Evolutionary conservation across 2,797 vertebrate genomes (phyloP).

Genomic region (Sciurus vulgaris): DNA sequence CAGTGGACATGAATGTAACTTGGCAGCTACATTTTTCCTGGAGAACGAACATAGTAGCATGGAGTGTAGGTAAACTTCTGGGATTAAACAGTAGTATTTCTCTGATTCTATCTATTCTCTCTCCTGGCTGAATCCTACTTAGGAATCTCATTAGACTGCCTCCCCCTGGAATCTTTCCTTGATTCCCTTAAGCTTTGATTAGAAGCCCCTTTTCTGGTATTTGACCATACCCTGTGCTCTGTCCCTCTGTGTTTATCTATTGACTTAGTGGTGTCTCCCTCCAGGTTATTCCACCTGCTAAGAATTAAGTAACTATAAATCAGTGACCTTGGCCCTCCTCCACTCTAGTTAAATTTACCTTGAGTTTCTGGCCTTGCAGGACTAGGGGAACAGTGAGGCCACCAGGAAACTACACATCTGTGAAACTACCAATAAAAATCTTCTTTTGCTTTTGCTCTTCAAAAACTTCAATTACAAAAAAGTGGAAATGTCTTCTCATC

Average conservation of each 20-base stretch:
- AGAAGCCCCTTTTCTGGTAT: background rate
- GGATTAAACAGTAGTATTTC: background rate
- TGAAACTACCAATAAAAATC: background rate
- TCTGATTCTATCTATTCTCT: background rate
- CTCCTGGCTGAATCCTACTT: background rate
- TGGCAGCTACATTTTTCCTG: conserved; percentile 31
- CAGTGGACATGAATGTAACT: background rate
- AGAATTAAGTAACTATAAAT: background rate
- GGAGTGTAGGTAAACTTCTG: background rate
- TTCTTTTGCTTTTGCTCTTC: background rate
- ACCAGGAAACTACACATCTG: background rate
- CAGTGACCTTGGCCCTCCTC: background rate
- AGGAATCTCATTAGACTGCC: background rate
- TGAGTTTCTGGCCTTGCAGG: background rate
- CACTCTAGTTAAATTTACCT: background rate
- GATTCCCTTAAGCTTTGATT: background rate
- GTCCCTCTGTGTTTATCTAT: background rate
- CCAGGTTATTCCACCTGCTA: background rate
- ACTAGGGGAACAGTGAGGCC: background rate
- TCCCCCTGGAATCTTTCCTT: conserved; percentile 28
- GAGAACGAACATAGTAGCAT: conserved; percentile 12
- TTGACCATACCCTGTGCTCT: background rate
- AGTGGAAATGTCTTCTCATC: background rate
- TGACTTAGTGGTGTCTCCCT: background rate
- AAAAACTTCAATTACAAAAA: conserved; percentile 24